A percentile compares a stretch with the other conserved stretches of the same genome.
These are phyloP conservation scores for Trogon melanurus DNA, from an alignment of 2,113 vertebrate genomes.

Conservation along the genomic window DNA sequence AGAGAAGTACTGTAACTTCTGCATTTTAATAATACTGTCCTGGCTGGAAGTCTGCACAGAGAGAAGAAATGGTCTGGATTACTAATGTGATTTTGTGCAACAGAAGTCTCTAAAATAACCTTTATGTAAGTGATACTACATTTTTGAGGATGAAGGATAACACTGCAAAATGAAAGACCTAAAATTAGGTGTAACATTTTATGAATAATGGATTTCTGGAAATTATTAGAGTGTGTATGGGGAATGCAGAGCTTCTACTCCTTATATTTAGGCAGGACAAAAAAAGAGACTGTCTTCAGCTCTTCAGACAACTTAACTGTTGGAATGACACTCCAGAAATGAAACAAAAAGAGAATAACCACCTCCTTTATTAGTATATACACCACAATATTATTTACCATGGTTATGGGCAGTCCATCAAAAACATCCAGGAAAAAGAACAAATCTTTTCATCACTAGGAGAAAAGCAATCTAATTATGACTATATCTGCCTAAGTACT, in stretches of 20 bases:
- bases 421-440: neutral
- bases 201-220: conserved; percentile 9
- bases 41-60: neutral
- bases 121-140: conserved; percentile 31
- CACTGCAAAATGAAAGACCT: conserved; percentile 26
- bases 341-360: conserved; percentile 24
- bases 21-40: conserved; percentile 24
- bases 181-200: conserved; percentile 33
- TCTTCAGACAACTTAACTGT: neutral
- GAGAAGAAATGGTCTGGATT: conserved; percentile 42
- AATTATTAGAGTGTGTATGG: neutral
- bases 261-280: neutral
- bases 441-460: conserved; percentile 33
- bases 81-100: neutral
- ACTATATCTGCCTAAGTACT: neutral
- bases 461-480: neutral
- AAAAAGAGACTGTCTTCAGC: neutral
- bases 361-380: conserved; percentile 48
- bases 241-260: neutral
- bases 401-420: neutral
- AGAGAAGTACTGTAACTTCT: conserved; percentile 7
- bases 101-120: conserved; percentile 21
- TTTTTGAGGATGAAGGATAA: conserved; percentile 26
- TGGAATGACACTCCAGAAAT: conserved; percentile 30
- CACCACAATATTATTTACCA: neutral